Evolutionary conservation across 2,888 invertebrate genomes (phyloP), one percentile per base, ranked within the genome.

Genomic region (Pelosia muscerda): DNA sequence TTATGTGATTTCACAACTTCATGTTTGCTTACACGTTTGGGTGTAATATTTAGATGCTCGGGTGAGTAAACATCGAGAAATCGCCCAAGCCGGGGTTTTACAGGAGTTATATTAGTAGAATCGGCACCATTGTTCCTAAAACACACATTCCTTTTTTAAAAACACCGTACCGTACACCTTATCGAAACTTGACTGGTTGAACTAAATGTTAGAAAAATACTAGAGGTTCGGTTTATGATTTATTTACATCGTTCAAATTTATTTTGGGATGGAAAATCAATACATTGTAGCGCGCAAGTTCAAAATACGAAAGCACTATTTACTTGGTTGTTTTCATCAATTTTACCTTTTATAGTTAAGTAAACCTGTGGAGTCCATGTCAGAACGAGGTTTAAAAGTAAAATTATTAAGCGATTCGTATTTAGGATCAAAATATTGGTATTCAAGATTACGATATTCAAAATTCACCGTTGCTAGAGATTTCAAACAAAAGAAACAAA

Each of bases 211-310:
- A 86, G 78, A 76, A 81, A 88, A 87, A 87, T 81, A 84, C 78
- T 86, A 86, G 86, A 87, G 83, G 86, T 84, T 76, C 82, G 78
- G 86, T 88, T 89, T 87, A 90, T 92, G 91, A 93, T 95, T 95
- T 95, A 95, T 95, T 95, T 95, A 95, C 94, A 94, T 93, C 90
- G 84, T 87, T 82, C 87, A 84, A 88, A 88, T 87, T 91, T 94
- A 94, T 93, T 94, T 93, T 93, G 84, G 85, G 90, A 90, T 83
- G 82, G 86, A 95, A 95, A 95, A 95, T 95, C 95, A 92, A 95
- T 95, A 95, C 87, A 83, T 83, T 90, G 82, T 59, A 92, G 93
- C 94, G 94, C 93, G 94, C 87, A 93, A 92, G 91, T 94, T 94
- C 89, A 91, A 94, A 94, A 76, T 75, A 71, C 58, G 72, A 72